phyloP scores from a whole-genome alignment of 2,797 vertebrate genomes.

The Phoeniculus purpureus region DNA sequence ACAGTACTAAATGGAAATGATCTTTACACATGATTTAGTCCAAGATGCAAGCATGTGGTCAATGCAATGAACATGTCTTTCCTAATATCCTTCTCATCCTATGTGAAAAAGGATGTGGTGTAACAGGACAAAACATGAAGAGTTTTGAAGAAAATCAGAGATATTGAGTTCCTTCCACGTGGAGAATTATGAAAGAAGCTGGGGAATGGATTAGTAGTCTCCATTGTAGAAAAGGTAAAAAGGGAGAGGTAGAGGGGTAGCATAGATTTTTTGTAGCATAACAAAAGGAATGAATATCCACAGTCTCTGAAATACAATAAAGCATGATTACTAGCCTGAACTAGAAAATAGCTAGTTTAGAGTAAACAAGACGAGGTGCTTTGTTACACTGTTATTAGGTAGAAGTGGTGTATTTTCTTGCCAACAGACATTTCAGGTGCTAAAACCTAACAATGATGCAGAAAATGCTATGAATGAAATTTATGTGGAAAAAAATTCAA shows the following conservation, averaged over 20 bases:
- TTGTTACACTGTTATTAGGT: not conserved
- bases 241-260: fast-evolving
- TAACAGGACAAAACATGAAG: not conserved
- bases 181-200: not conserved
- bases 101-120: not conserved
- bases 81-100: not conserved
- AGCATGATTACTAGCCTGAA: not conserved
- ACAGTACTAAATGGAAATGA: not conserved
- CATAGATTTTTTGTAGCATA: not conserved
- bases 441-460: not conserved
- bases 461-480: not conserved
- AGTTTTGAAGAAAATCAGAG: not conserved
- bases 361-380: not conserved
- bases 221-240: not conserved
- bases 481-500: not conserved
- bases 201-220: not conserved
- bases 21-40: not conserved
- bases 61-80: not conserved
- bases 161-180: not conserved
- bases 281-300: not conserved
- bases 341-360: not conserved
- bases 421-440: not conserved
- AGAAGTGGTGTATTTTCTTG: not conserved
- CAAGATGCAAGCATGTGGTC: not conserved
- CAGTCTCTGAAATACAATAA: not conserved